phyloP scores from a whole-genome alignment of 2,113 vertebrate species.

The Sapajus apella region DNA sequence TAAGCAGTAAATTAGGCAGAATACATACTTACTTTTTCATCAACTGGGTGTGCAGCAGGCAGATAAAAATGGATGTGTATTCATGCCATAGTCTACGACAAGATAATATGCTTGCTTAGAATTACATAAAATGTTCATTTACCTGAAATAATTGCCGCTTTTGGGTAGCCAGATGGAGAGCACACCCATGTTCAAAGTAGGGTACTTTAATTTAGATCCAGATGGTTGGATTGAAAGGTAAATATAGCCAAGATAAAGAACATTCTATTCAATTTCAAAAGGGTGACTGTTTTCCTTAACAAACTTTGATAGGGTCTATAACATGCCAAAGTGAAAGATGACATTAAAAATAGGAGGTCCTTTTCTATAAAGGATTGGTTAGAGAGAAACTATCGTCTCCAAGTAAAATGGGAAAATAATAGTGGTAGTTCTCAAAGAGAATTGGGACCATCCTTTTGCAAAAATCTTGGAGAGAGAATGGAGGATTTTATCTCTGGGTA shows the following conservation, averaged over 20 bases:
- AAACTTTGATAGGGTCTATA: slow-evolving; percentile 58
- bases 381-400: slow-evolving; percentile 37
- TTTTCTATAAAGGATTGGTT: slow-evolving; percentile 32
- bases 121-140: slow-evolving; percentile 64
- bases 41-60: neutral
- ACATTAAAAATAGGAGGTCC: slow-evolving; percentile 43
- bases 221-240: slow-evolving; percentile 65
- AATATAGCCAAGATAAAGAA: slow-evolving; percentile 68
- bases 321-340: slow-evolving; percentile 47
- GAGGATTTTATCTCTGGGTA: neutral
- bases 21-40: neutral
- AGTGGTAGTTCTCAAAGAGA: slow-evolving; percentile 29
- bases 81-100: slow-evolving; percentile 15
- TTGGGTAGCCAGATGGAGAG: slow-evolving; percentile 72
- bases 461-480: neutral
- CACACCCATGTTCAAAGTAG: slow-evolving; percentile 72
- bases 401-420: slow-evolving; percentile 18
- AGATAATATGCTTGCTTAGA: slow-evolving; percentile 42
- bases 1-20: slow-evolving; percentile 21
- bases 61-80: slow-evolving; percentile 27
- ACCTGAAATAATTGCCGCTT: slow-evolving; percentile 70
- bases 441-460: neutral
- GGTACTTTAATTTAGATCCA: slow-evolving; percentile 78
- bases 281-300: slow-evolving; percentile 55
- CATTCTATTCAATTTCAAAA: slow-evolving; percentile 67